Evolutionary conservation across 1,140 invertebrate genomes (phyloP), one percentile per base, ranked within the genome.

Genomic region (Metopolophium dirhodum): DNA sequence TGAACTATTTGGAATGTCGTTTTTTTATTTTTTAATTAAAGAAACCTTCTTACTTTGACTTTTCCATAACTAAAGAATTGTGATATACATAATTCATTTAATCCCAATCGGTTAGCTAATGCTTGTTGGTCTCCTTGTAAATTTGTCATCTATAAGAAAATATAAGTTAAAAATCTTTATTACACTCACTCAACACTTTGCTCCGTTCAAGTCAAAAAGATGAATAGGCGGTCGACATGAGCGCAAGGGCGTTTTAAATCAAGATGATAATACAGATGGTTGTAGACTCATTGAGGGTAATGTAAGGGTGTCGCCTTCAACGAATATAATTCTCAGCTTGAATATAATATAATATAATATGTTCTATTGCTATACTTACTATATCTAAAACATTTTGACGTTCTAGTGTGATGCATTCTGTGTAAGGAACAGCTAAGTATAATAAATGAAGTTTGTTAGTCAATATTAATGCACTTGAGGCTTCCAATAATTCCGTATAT

Each of bases 351-450:
- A 54, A 54, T 61, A 35, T n/a, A n/a, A 68, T 77, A 77, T n/a
- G 26, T 14, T 35, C 7, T 82, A 11, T 94, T 35, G 22, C 30
- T 41, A 85, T 37, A 95, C 94, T 95, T 96, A 97, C 97, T 95
- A 96, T 95, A 94, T 96, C 95, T 94, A 97, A 96, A 95, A 96
- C 97, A 90, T 96, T 95, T 93, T 95, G 95, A 94, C 96, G 96
- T 22, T 96, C 94, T 23, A 96, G 96, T 57, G 82, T 51, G 20
- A 93, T 86, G 57, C 82, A 93, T 41, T 93, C 94, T 95, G 97
- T 96, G 95, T 97, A 97, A 9, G 97, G 97, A n/a, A 97, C 98
- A 35, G 97, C 96, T 51, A 98, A 95, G 95, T 97, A 98, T 26
- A 98, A 95, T 26, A 98, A 95, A 96, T 98, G 98, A 22, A 98